Percentiles rank a stretch among this genome's conserved stretches.
These are phyloP conservation scores for Notarius quadriscutis DNA, from an alignment of 2,113 vertebrate species.

Conservation along the genomic window DNA sequence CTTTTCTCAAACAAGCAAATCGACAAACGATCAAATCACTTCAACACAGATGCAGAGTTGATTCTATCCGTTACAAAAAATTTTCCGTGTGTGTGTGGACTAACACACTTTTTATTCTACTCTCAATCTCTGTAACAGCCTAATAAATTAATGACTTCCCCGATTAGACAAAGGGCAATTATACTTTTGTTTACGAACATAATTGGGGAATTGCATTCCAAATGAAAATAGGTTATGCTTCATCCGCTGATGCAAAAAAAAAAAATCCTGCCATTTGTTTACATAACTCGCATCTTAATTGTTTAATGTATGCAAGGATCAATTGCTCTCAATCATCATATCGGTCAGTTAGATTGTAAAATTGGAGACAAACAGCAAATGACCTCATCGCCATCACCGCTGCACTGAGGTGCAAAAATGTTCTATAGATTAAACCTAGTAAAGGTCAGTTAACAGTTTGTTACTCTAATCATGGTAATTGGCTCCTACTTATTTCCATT, in stretches of 20 bases:
- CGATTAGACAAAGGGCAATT: conserved; percentile 78
- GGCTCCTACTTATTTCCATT: conserved; percentile 15
- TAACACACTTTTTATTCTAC: conserved; percentile 42
- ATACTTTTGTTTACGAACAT: conserved; percentile 78
- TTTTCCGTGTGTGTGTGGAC: neutral
- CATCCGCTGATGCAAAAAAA: conserved; percentile 65
- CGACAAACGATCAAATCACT: too few species aligned
- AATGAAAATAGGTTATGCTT: conserved; percentile 80
- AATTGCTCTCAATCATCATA: conserved; percentile 54
- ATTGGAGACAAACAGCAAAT: neutral
- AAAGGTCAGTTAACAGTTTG: conserved; percentile 24
- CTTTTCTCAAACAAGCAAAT: neutral
- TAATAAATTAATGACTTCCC: conserved; percentile 68
- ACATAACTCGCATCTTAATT: conserved; percentile 68
- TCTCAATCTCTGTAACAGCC: conserved; percentile 39
- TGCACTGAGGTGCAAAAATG: neutral
- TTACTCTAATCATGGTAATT: neutral
- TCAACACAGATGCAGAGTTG: neutral
- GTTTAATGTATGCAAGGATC: conserved; percentile 70
- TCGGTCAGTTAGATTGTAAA: conserved; percentile 41
- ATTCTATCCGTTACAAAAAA: neutral
- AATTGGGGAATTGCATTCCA: conserved; percentile 76
- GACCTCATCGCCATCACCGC: neutral
- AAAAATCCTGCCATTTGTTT: conserved; percentile 64
- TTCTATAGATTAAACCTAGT: neutral